Conservation (phyloP, 2,113 vertebrate species). For the Pristiophorus japonicus region DNA sequence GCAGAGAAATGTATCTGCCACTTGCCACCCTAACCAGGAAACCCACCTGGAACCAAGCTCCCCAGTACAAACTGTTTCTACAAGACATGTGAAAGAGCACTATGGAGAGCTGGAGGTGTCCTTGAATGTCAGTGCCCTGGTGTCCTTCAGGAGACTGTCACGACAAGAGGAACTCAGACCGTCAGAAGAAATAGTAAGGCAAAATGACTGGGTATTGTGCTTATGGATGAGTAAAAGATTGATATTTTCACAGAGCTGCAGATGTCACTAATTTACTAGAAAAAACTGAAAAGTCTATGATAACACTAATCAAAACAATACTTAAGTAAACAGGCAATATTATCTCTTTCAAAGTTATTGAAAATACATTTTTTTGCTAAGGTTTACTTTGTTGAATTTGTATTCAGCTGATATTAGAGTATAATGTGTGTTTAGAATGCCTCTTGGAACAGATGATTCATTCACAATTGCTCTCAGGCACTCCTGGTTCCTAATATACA, state of each 20-base stretch:
- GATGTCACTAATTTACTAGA: background rate
- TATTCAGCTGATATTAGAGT: background rate
- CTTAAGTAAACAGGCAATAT: background rate
- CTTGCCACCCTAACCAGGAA: slow-evolving; percentile 43
- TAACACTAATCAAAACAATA: background rate
- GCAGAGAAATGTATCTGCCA: slow-evolving; percentile 49
- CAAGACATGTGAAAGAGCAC: slow-evolving; percentile 50
- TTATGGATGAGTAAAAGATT: background rate
- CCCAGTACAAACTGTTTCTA: background rate
- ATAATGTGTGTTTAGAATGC: background rate
- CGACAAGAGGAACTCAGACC: slow-evolving; percentile 46
- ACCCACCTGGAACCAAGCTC: slow-evolving; percentile 21
- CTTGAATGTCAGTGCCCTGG: slow-evolving; percentile 78
- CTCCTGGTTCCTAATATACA: background rate
- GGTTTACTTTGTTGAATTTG: background rate
- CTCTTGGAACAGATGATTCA: background rate
- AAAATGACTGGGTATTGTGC: background rate
- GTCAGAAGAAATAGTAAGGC: background rate
- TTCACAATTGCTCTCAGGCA: background rate
- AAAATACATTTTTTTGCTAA: background rate
- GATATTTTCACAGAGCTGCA: background rate
- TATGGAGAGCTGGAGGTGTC: slow-evolving; percentile 78
- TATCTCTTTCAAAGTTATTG: background rate
- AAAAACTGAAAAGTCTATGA: background rate
- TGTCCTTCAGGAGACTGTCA: slow-evolving; percentile 80